These are phyloP conservation scores for Illadopsis cleaveri DNA, from an alignment of 2,113 vertebrate genomes.

Conservation along the genomic window DNA sequence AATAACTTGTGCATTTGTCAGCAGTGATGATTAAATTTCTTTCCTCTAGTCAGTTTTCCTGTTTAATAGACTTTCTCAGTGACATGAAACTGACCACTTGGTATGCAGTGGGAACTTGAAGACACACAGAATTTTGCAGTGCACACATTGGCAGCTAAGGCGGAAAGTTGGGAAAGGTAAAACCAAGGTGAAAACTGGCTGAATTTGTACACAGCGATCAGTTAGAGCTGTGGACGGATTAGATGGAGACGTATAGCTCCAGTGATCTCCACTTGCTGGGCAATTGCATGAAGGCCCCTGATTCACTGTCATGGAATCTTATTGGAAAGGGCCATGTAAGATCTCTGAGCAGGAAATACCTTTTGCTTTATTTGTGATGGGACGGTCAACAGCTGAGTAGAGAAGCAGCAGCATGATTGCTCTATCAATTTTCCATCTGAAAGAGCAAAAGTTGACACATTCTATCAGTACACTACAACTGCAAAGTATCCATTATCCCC, in stretches of 20 bases:
- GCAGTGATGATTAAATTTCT: not conserved
- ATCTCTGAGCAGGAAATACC: not conserved
- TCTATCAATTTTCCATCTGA: not conserved
- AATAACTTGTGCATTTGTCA: not conserved
- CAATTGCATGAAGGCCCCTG: not conserved
- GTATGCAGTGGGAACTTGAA: not conserved
- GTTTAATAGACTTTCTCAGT: not conserved
- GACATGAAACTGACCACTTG: not conserved
- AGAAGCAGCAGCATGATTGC: not conserved
- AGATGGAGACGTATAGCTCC: not conserved
- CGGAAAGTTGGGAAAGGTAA: not conserved
- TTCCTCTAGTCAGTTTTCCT: not conserved
- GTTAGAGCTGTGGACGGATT: not conserved
- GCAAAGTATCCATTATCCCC: not conserved
- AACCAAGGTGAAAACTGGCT: not conserved
- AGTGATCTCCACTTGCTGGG: not conserved
- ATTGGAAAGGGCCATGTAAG: not conserved
- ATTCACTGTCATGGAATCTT: not conserved
- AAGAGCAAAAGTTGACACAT: not conserved
- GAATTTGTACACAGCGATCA: not conserved
- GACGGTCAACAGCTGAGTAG: not conserved
- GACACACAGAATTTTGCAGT: not conserved
- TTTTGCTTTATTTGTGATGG: not conserved
- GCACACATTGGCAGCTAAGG: not conserved
- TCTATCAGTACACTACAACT: not conserved